Evolutionary conservation across 2,797 vertebrate species (phyloP), one percentile per base, ranked within the genome.

Genomic region (Pseudopleuronectes americanus): DNA sequence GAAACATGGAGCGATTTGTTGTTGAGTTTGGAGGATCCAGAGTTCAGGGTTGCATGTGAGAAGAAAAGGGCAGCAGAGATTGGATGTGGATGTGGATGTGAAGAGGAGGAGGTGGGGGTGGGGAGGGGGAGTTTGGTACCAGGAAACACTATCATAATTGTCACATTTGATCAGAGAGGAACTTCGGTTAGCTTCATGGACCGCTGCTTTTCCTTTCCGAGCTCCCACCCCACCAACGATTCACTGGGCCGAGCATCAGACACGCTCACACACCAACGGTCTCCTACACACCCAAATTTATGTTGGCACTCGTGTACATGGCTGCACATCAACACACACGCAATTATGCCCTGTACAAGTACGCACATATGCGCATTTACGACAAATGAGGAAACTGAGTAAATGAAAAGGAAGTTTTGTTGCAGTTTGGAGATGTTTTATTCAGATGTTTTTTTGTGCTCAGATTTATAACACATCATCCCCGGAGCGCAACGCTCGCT

Each of bases 161-260:
- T 91, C 92, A 92, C 87, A 88, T 93, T 92, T 92, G 87, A 91
- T 92, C 86, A 90, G 77, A 74, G 80, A 89, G 77, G 81, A 85
- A 81, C 68, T 86, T 68, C 78, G 71, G 85, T 87, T 88, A 74
- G 72, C 87, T 90, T 92, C 88, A 91, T 89, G 87, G 86, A 78
- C 85, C 86, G 63, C 61, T 90, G 86, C 82, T 75, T 86, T 81
- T 80, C 85, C 80, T 80, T 80, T 68, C 67, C 43, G 28, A 62
- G 74, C 81, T 79, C 80, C 71, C 74, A 74, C 66, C 68, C 80
- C 53, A 79, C 56, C 1, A 45, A 75, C 74, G 81, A 86, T 85
- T 76, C 76, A 81, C 74, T 21, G 67, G 69, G 70, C 83, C 69
- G 74, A 73, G 61, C 74, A 72, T 86, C 68, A 65, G 22, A 75